A percentile compares a stretch with the other conserved stretches of the same genome.
Conservation (phyloP, 2,113 vertebrate genomes). For the Percina caprodes region DNA sequence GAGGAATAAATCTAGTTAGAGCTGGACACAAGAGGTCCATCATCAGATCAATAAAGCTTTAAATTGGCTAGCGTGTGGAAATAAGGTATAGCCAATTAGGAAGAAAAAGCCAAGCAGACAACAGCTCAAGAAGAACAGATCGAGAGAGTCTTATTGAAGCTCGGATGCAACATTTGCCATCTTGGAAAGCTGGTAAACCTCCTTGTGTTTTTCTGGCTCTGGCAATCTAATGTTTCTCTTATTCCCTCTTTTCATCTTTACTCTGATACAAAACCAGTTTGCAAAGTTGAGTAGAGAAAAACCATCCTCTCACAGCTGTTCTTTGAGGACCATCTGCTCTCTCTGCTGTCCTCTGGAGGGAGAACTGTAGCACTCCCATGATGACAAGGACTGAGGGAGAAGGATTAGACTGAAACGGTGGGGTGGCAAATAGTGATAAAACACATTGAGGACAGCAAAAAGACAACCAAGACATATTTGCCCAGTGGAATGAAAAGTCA, state of each 20-base stretch:
- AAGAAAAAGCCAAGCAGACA: conserved; percentile 31
- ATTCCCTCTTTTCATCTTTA: background rate
- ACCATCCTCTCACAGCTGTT: conserved; percentile 1
- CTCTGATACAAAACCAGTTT: conserved; percentile 8
- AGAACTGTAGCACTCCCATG: conserved; percentile 41
- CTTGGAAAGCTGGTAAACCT: conserved; percentile 20
- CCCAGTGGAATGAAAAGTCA: conserved; percentile 44
- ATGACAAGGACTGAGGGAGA: conserved; percentile 31
- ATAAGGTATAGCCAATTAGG: conserved; percentile 37
- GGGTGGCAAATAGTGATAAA: conserved; percentile 46
- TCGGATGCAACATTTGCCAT: conserved; percentile 27
- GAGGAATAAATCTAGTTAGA: conserved; percentile 33
- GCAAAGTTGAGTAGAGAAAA: conserved; percentile 11
- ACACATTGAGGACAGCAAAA: conserved; percentile 52
- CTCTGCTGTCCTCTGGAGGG: conserved; percentile 60
- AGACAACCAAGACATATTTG: conserved; percentile 55
- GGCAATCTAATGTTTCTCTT: background rate
- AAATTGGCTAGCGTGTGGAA: conserved; percentile 40
- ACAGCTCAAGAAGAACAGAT: conserved; percentile 28
- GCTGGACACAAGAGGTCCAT: conserved; percentile 35
- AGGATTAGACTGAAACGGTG: conserved; percentile 26
- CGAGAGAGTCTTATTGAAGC: conserved; percentile 35
- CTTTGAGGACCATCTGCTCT: conserved; percentile 18
- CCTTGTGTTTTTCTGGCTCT: background rate
- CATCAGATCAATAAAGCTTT: conserved; percentile 47